Evolutionary conservation across 2,888 invertebrate species (phyloP), one percentile per base, ranked within the genome.

Genomic region (Diadegma fenestrale): DNA sequence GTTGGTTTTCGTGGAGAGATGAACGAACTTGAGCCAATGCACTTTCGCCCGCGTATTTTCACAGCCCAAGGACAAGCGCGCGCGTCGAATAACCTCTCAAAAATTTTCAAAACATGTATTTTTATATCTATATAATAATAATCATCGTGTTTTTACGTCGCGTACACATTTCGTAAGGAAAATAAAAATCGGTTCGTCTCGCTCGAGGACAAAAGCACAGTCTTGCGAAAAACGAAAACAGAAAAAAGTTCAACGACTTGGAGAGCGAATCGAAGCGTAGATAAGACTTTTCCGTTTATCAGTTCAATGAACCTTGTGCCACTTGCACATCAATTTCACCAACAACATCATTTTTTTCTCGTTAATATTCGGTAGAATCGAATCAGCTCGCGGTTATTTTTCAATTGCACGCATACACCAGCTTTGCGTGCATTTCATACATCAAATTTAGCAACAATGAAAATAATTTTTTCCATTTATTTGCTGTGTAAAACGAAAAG

Each of bases 1-100:
- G 72, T 58, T 26, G 22, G 43, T 85, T 80, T 82, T 82, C 80
- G 82, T 85, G 68, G 72, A 72, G 80, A 80, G 80, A 82, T 82
- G 76, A 85, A 85, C 82, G 82, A 85, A 85, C 85, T 85, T 33
- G 68, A n/a, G 61, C 19, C 12, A 33, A 54, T 58, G 33, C 48
- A 51, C 33, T 19, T 41, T 75, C 66, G 78, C 37, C 66, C 72
- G 61, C 48, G 73, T 73, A 58, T 71, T 73, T 80, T 10, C n/a
- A 30, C 58, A 22, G 41, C 4, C 43, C 83, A 86, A 84, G 85
- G 87, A 78, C 82, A 78, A 37, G 7, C 68, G 51, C n/a, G 45
- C 73, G 66, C 79, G 82, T 73, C 72, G 77, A 81, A 22, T 76
- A 68, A 45, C 82, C 82, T 68, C 63, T 80, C 63, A 58, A 75